These are phyloP conservation scores for Agrilus biguttatus DNA, from an alignment of 2,888 invertebrate species.

Conservation along the genomic window DNA sequence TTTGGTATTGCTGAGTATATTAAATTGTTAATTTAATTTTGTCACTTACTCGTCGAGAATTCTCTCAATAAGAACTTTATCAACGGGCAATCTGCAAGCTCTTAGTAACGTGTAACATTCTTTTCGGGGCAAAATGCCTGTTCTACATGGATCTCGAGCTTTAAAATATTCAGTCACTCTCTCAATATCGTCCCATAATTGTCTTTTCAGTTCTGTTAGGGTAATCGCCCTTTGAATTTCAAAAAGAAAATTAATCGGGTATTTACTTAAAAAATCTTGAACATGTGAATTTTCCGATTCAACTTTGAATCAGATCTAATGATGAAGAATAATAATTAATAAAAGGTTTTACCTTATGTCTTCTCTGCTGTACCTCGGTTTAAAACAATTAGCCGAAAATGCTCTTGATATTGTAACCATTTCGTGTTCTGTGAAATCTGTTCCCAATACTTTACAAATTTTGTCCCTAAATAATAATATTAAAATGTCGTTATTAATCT, in stretches of 20 bases:
- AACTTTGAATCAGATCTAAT: not conserved
- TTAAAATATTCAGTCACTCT: conserved; percentile 44
- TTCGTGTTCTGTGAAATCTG: conserved; percentile 65
- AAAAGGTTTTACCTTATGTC: conserved; percentile 31
- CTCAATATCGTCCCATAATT: conserved; percentile 56
- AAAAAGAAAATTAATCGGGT: conserved; percentile 4
- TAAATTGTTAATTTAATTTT: too few species aligned
- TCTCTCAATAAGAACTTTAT: conserved; percentile 49
- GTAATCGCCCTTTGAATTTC: conserved; percentile 42
- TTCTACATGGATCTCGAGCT: conserved; percentile 39
- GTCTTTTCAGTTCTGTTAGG: conserved; percentile 55
- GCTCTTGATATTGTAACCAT: conserved; percentile 60
- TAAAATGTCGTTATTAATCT: too few species aligned
- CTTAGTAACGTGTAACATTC: conserved; percentile 50
- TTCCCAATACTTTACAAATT: conserved; percentile 49
- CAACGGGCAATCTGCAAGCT: conserved; percentile 56
- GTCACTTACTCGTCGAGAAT: conserved; percentile 49
- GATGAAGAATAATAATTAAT: conserved; percentile 17
- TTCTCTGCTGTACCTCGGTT: conserved; percentile 30
- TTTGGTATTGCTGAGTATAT: too few species aligned
- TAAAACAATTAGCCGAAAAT: conserved; percentile 48
- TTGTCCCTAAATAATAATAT: conserved; percentile 37
- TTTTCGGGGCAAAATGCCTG: conserved; percentile 41
- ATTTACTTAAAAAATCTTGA: not conserved
- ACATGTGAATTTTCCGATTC: too few species aligned